A percentile compares a stretch with the other conserved stretches of the same genome.
Conservation (phyloP, 1,140 invertebrate species). For the Sesamia nonagrioides region DNA sequence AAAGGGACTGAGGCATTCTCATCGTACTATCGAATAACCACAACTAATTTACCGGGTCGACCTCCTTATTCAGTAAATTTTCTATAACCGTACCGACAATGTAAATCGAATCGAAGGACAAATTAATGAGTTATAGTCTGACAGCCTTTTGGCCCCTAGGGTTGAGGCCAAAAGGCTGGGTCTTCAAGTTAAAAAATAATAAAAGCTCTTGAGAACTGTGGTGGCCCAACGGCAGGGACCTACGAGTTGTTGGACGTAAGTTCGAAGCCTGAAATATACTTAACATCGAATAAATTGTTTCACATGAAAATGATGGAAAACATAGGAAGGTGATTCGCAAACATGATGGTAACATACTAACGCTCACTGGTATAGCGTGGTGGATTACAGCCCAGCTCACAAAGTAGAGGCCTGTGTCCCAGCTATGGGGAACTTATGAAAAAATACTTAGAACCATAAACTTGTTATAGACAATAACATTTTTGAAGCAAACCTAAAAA, state of each 20-base stretch:
- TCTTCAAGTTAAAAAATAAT: too few species aligned
- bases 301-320: too few species aligned
- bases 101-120: neutral
- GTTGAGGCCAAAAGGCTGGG: too few species aligned
- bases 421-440: neutral
- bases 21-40: slow-evolving; percentile 13
- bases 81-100: neutral
- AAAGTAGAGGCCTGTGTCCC: too few species aligned
- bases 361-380: too few species aligned
- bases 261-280: too few species aligned
- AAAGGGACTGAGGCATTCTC: neutral
- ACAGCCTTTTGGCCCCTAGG: too few species aligned
- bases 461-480: slow-evolving; percentile 4
- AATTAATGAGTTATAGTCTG: neutral
- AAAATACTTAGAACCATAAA: neutral
- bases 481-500: neutral
- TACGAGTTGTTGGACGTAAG: too few species aligned
- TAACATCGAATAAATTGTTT: too few species aligned
- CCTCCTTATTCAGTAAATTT: neutral
- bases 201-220: too few species aligned
- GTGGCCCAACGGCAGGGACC: too few species aligned
- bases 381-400: too few species aligned
- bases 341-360: neutral
- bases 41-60: slow-evolving; percentile 7
- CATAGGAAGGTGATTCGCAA: neutral